Evolutionary conservation across 2,797 vertebrate species (phyloP), one percentile per base, ranked within the genome.

Genomic region (Notolabrus celidotus): DNA sequence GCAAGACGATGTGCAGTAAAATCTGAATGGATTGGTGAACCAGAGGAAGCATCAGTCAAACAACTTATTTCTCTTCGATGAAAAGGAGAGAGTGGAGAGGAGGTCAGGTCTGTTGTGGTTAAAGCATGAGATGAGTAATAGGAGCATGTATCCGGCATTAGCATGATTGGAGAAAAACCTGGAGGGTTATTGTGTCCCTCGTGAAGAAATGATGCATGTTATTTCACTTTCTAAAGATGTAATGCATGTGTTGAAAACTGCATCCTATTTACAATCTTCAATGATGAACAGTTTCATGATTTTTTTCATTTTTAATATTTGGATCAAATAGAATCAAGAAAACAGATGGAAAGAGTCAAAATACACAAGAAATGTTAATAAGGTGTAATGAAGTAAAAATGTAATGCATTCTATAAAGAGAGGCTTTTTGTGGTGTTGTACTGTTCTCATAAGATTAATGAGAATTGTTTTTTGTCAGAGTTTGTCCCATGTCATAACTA

Each of bases 41-140:
- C 54, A 20, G 45, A 55, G 42, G 64, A 74, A 42, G n/a, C n/a
- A n/a, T n/a, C n/a, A 43, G 62, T 19, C 33, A 51, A 46, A 70
- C 41, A 49, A 56, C 20, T 25, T 31, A n/a, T 7, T 31, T 31
- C 29, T 47, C 17, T 16, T 6, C 36, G 47, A 51, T 55, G 43
- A 71, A 58, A 12, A 52, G 22, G 9, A 59, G 66, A 42, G n/a
- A 46, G 39, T 33, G 38, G 52, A 63, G 51, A 74, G 43, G 43
- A 56, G 51, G 52, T 72, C 56, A 27, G 23, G 25, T 42, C 59
- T 45, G 11, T 9, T 34, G 47, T 52, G 31, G 23, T 47, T 63
- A 43, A 58, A 36, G 46, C 12, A 47, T 31, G 19, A 65, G 33
- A 49, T n/a, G 31, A 36, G 15, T 42, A 34, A 8, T 49, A 17